Evolutionary conservation across 2,888 invertebrate genomes (phyloP).

Genomic region (Archaeoteleia sp.): DNA sequence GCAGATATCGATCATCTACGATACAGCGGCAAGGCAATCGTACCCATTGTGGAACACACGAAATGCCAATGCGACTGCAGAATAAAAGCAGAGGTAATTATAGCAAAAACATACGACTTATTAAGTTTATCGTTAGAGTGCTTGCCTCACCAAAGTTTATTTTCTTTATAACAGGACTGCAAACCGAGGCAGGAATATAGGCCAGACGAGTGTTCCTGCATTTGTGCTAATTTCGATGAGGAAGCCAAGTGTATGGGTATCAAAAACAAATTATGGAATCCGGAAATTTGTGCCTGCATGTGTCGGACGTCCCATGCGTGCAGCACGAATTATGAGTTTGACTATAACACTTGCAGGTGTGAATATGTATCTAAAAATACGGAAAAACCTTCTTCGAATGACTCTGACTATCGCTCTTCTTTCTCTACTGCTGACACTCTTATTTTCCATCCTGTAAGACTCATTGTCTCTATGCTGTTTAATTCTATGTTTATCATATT

Average conservation of each 20-base stretch:
- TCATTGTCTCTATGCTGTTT: background rate
- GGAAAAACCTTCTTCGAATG: too few relatives aligned
- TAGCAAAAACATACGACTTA: conserved; percentile 9
- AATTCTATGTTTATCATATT: too few relatives aligned
- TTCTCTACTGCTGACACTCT: conserved; percentile 4
- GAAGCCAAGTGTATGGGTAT: conserved; percentile 78
- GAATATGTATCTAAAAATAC: conserved; percentile 56
- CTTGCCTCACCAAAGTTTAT: conserved; percentile 3
- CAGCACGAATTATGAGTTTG: conserved; percentile 79
- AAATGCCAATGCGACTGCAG: conserved; percentile 80
- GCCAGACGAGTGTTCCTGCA: conserved; percentile 78
- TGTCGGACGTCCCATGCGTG: conserved; percentile 78
- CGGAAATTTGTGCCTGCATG: conserved; percentile 78
- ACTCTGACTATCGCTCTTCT: conserved; percentile 13
- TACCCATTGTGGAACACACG: conserved; percentile 79
- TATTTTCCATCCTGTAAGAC: conserved; percentile 20
- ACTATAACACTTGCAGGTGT: conserved; percentile 78
- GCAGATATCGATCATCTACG: too few relatives aligned
- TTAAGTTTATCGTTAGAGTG: conserved; percentile 4
- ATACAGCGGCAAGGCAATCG: conserved; percentile 64
- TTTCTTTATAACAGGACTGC: conserved; percentile 76
- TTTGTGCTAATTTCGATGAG: conserved; percentile 79
- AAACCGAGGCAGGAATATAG: conserved; percentile 78
- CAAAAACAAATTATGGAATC: conserved; percentile 79
- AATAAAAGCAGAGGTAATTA: conserved; percentile 77